Base-by-base conservation (phyloP, 2,113 vertebrate genomes). In the Anarrhichthys ocellatus region DNA sequence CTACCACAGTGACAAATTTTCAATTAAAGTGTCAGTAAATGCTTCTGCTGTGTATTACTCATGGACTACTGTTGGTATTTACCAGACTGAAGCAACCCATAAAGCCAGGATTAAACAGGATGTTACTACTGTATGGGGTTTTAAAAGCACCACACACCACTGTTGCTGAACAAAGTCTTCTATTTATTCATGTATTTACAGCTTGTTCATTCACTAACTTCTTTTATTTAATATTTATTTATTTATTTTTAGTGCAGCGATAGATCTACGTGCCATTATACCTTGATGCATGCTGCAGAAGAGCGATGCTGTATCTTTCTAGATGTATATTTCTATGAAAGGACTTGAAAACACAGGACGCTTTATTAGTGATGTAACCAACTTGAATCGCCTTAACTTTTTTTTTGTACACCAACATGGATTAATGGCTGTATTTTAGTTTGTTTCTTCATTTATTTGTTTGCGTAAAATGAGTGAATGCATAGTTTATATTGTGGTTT, bases 311-410 rank as follows among this genome's bases (percentile, higher is more conserved):
- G 5, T 67, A 50, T 83, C 63, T 77, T 38, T 63, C 24, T 67
- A 42, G 62, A 17, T 77, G 70, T 81, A n/a, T 64, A 65, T 79
- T 71, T 80, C 10, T 52, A 22, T 50, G 40, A 64, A 77, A 70
- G 61, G 61, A 79, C 71, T 80, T 79, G 22, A 75, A 72, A 78
- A 72, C 56, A 69, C 40, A 24, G 54, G 73, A 80, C 80, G 81
- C 66, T 89, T 85, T 86, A 82, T 32, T 65, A 84, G 74, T 84
- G 70, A 81, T 81, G 69, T 84, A 74, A 88, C 50, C 58, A 76
- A 82, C 58, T 74, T 85, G 59, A 88, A 87, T 66, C 44, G 88
- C 92, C 90, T 92, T 92, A 88, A 92, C 56, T 58, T 24, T 1
- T 86, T 42, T 75, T 86, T 34, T 84, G 77, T 81, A 72, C 27